These are phyloP conservation scores for Oxygymnocypris stewartii DNA, from an alignment of 2,113 vertebrate species.

Conservation along the genomic window DNA sequence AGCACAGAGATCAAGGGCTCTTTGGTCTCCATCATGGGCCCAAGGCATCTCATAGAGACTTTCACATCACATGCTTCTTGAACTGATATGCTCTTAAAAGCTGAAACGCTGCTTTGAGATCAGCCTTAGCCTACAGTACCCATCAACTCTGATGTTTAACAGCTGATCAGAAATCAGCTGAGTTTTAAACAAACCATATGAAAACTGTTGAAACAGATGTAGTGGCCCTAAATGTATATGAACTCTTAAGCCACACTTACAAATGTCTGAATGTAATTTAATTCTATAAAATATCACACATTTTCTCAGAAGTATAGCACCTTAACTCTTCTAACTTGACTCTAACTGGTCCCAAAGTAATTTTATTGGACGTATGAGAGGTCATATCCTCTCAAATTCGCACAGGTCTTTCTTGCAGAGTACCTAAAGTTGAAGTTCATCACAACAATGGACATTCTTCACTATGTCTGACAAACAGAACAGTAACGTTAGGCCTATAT, in stretches of 20 bases:
- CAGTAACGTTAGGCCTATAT: background rate
- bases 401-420: background rate
- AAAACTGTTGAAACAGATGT: background rate
- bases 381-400: background rate
- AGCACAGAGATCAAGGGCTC: slow-evolving; percentile 45
- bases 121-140: background rate
- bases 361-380: background rate
- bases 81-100: background rate
- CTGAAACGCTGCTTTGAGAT: slow-evolving; percentile 27
- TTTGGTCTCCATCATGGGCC: slow-evolving; percentile 36
- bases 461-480: background rate
- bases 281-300: background rate
- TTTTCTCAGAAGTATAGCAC: background rate
- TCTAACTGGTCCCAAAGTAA: background rate
- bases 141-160: background rate
- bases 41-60: slow-evolving; percentile 23
- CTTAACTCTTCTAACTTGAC: background rate
- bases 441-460: background rate
- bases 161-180: slow-evolving; percentile 1
- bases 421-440: background rate
- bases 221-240: background rate
- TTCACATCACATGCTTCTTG: slow-evolving; percentile 44
- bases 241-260: background rate
- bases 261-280: background rate
- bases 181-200: background rate